A percentile compares a stretch with the other conserved stretches of the same genome.
These are phyloP conservation scores for Mustela lutreola DNA, from an alignment of 2,113 vertebrate genomes.

Conservation along the genomic window DNA sequence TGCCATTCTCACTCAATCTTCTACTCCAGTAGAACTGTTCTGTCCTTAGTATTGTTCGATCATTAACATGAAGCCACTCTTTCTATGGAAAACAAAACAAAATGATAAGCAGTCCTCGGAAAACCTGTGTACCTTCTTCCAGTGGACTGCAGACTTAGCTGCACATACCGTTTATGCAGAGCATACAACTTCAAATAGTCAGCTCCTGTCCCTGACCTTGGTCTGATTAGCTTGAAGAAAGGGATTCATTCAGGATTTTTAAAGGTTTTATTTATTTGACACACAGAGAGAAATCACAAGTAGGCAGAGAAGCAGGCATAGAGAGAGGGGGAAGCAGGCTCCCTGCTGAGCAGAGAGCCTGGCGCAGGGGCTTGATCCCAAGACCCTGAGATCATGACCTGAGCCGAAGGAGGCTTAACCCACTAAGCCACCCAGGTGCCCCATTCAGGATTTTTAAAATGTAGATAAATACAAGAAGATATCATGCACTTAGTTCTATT, in stretches of 20 bases:
- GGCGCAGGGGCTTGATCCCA: fast-evolving
- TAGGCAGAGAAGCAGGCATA: too few species aligned
- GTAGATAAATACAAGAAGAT: neutral
- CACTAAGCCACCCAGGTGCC: too few species aligned
- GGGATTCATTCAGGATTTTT: neutral
- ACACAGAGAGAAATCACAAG: too few species aligned
- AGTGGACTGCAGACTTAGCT: neutral
- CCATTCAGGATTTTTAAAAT: neutral
- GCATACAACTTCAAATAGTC: neutral
- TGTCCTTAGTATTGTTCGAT: neutral
- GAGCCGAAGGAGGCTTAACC: too few species aligned
- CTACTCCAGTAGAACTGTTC: neutral
- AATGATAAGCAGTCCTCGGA: neutral
- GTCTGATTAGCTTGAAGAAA: neutral
- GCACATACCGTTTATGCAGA: neutral
- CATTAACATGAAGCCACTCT: neutral
- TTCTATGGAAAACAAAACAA: neutral
- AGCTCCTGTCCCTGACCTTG: neutral
- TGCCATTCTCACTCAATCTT: neutral
- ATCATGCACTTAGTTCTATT: neutral
- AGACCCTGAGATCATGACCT: too few species aligned
- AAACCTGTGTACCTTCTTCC: neutral
- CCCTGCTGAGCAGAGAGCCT: too few species aligned
- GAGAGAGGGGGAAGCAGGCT: too few species aligned
- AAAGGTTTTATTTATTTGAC: neutral